A percentile compares a stretch with the other conserved stretches of the same genome.
phyloP scores from a whole-genome alignment of 2,888 invertebrate genomes.

The Aphodius sticticus region DNA sequence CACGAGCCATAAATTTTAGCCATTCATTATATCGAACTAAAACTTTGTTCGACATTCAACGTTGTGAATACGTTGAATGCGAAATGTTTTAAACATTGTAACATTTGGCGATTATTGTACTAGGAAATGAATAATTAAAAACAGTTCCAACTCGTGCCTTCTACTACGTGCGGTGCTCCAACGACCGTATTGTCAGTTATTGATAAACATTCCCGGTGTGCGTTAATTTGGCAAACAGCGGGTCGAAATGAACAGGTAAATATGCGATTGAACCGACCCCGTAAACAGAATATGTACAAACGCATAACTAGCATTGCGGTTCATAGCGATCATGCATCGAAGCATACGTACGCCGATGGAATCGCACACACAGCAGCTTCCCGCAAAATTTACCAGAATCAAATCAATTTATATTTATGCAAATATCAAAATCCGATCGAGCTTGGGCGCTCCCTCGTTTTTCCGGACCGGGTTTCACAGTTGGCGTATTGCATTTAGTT shows the following conservation, averaged over 20 bases:
- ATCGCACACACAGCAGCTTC: not conserved
- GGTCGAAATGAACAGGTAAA: not conserved
- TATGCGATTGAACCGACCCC: not conserved
- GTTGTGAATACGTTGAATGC: too few species aligned
- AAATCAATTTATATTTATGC: constrained; percentile 4
- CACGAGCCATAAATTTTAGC: too few species aligned
- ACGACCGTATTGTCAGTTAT: not conserved
- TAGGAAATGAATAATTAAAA: too few species aligned
- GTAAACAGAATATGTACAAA: not conserved
- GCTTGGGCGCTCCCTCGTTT: not conserved
- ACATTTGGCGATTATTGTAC: too few species aligned
- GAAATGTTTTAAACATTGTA: too few species aligned
- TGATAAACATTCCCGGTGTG: not conserved
- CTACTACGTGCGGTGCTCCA: not conserved
- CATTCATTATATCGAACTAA: too few species aligned
- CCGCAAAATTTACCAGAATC: not conserved
- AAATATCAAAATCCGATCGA: not conserved
- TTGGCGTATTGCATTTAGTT: not conserved
- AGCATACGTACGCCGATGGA: not conserved
- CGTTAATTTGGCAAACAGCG: not conserved
- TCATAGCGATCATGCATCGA: not conserved
- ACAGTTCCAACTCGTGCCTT: not conserved
- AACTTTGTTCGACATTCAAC: too few species aligned
- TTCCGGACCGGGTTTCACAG: not conserved
- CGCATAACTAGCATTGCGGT: not conserved